Evolutionary conservation across 2,113 vertebrate species (phyloP), one percentile per base, ranked within the genome.

Genomic region (Gulo gulo): DNA sequence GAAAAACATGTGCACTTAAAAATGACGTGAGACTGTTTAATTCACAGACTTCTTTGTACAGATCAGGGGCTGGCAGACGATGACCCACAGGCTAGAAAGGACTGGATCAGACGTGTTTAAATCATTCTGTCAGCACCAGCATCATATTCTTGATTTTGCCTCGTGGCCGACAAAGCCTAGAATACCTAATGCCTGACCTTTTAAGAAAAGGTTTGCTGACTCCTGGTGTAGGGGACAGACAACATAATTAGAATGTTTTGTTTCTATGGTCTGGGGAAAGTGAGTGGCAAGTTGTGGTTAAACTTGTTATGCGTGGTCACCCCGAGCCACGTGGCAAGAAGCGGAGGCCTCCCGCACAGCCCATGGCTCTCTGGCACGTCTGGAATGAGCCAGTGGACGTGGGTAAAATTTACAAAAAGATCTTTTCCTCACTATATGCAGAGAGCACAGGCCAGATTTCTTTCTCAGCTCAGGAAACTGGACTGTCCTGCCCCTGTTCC

Each of bases 381-480:
- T 47, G 57, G 74, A 76, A 78, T 45, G 61, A n/a, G n/a, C 57
- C 42, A 18, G 24, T 1, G 18, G 55, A 42, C 36, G 23, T 36
- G 57, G 36, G 71, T 36, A 31, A 74, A 45, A 82, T 42, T 67
- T 82, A 67, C 36, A 36, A 45, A 91, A 45, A 26, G 12, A 20
- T 0, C 31, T 92, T 78, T 73, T n/a, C 76, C 78, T 50, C 20
- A 3, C 93, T 76, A 47, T 52, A 29, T 80, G 81, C 67, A 86
- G 55, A 45, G 36, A 59, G 39, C 74, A 31, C 57, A 45, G 69
- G 65, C 71, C 59, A 15, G 6, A 9, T 65, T 55, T 86, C 18
- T 39, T 79, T 95, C 86, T 73, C 95, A 95, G 79, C 69, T 94
- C 94, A 94, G 96, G 82, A 97, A 97, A 36, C 57, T 24, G 87